A percentile compares a stretch with the other conserved stretches of the same genome.
These are phyloP conservation scores for Poeciliopsis turrubarensis DNA, from an alignment of 2,113 vertebrate species.

Conservation along the genomic window DNA sequence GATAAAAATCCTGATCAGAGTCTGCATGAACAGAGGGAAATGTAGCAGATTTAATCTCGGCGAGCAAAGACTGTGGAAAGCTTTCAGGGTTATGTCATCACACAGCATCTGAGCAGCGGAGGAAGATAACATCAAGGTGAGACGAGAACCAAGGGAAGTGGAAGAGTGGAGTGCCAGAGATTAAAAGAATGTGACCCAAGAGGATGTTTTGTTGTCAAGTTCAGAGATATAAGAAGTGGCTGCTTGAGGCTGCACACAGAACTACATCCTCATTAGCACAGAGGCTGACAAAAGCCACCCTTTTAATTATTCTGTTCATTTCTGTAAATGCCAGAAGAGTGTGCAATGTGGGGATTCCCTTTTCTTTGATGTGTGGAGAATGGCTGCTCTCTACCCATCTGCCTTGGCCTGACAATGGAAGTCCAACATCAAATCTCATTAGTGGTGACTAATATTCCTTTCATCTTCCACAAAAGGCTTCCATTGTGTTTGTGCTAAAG, in stretches of 20 bases:
- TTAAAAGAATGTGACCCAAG: slow-evolving; percentile 39
- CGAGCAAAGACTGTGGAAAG: slow-evolving; percentile 10
- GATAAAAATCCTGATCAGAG: background rate
- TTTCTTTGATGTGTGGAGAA: slow-evolving; percentile 50
- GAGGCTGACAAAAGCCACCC: slow-evolving; percentile 38
- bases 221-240: slow-evolving; percentile 45
- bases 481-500: slow-evolving; percentile 51
- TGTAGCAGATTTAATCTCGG: background rate
- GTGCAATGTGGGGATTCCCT: slow-evolving; percentile 26
- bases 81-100: slow-evolving; percentile 53
- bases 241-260: slow-evolving; percentile 36
- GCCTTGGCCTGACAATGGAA: slow-evolving; percentile 49
- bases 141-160: slow-evolving; percentile 16
- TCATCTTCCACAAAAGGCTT: slow-evolving; percentile 65
- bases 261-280: slow-evolving; percentile 39
- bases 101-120: slow-evolving; percentile 16
- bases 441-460: slow-evolving; percentile 70
- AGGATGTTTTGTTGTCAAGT: slow-evolving; percentile 54
- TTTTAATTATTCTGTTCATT: slow-evolving; percentile 55
- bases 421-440: slow-evolving; percentile 67
- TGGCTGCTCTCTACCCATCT: slow-evolving; percentile 42
- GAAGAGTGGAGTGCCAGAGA: slow-evolving; percentile 22
- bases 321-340: slow-evolving; percentile 47
- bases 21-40: slow-evolving; percentile 2
- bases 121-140: slow-evolving; percentile 7